Evolutionary conservation across 2,888 invertebrate species (phyloP), one percentile per base, ranked within the genome.

Genomic region (Sarcophaga subvicina): DNA sequence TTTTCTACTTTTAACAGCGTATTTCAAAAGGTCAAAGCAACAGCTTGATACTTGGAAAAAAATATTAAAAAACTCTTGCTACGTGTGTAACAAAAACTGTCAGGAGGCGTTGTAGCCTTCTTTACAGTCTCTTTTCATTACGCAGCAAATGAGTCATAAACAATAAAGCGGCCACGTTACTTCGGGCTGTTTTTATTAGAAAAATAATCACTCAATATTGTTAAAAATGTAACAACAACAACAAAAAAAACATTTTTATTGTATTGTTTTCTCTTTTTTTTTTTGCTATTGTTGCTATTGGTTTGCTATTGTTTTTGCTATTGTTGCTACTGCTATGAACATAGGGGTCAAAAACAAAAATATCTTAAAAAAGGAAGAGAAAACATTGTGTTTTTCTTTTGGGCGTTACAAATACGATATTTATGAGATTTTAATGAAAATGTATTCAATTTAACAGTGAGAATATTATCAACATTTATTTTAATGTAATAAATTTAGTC

Each of bases 101-200:
- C 75, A 80, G 60, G 27, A 75, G 75, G 69, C n/a, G 62, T 62
- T 71, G 84, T 69, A 82, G 75, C 81, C 86, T 49, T 54, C 17
- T 54, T 17, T 14, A 54, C 37, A 37, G 8, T 37, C 8, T 54
- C 54, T 54, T 54, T 80, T 87, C 87, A 87, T 87, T 84, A 84
- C 45, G 67, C 79, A 84, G 72, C 82, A 88, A 89, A 89, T 88
- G 88, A 86, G 83, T 88, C 89, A 90, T 90, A 89, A 90, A 90
- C 89, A 91, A 89, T 89, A 91, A 91, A 90, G 88, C 89, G 90
- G 87, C 79, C 71, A 80, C 90, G 89, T 91, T 90, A 90, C 54
- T 92, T 91, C 90, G 89, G 89, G 89, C 90, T 47, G 90, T 89
- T 89, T 90, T 90, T 89, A 90, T 86, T 86, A 89, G 88, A 91